Percentiles rank a stretch among this genome's conserved stretches.
Conservation (phyloP, 2,113 vertebrate species). For the Antechinus flavipes region DNA sequence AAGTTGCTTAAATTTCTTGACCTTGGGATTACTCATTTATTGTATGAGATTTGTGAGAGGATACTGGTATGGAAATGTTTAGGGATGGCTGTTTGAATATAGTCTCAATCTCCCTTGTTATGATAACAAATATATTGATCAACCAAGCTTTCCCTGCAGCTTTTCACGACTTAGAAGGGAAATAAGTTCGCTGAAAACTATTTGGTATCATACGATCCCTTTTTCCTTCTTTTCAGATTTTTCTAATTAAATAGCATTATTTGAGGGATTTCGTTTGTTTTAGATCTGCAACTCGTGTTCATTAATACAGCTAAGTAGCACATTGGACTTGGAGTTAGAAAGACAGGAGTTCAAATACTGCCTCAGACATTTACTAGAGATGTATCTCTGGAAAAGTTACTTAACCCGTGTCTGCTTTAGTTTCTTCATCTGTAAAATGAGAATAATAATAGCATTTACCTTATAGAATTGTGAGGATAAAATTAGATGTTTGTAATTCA, state of each 20-base stretch:
- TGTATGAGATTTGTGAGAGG: slow-evolving; percentile 9
- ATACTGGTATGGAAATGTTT: not conserved
- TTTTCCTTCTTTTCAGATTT: slow-evolving; percentile 17
- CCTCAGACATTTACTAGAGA: not conserved
- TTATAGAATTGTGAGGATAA: not conserved
- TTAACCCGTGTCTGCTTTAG: not conserved
- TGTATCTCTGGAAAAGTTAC: not conserved
- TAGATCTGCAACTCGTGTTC: not conserved
- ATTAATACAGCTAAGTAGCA: not conserved
- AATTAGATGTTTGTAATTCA: not conserved
- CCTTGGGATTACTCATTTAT: not conserved
- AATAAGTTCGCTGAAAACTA: not conserved
- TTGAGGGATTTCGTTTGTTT: not conserved
- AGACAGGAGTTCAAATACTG: not conserved
- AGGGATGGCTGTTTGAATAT: slow-evolving; percentile 11
- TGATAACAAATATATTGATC: not conserved
- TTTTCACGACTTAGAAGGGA: not conserved
- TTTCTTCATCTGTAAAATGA: not conserved
- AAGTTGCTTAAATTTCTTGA: slow-evolving; percentile 27
- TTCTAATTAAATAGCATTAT: not conserved
- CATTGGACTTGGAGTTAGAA: not conserved
- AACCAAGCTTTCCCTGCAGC: not conserved
- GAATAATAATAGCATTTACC: not conserved
- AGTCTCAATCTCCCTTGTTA: not conserved
- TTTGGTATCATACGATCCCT: not conserved